Evolutionary conservation across 2,888 invertebrate species (phyloP).

Genomic region (Ormia ochracea): DNA sequence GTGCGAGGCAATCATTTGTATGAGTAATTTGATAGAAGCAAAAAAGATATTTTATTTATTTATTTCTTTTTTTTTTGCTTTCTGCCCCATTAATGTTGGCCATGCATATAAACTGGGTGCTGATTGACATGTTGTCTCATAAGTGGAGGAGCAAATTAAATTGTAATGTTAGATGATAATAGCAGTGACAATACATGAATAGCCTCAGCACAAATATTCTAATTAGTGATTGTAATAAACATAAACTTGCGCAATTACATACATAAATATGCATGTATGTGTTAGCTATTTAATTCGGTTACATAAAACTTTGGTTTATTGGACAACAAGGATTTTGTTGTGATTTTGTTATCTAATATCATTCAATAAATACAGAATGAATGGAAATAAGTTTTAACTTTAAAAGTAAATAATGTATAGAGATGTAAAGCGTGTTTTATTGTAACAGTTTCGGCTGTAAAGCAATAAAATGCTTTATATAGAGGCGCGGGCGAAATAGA

Average conservation of each 20-base stretch:
- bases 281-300: no score
- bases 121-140: background rate
- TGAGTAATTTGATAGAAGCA: background rate
- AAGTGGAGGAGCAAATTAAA: constrained; percentile 23
- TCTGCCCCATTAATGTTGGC: constrained; percentile 1
- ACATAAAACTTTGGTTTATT: background rate
- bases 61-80: background rate
- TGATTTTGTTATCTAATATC: no score
- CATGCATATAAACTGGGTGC: constrained; percentile 11
- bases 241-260: background rate
- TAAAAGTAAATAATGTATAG: no score
- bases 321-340: background rate
- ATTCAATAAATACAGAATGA: no score
- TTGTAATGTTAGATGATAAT: constrained; percentile 16
- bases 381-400: no score
- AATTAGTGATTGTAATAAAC: background rate
- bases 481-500: no score
- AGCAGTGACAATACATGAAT: constrained; percentile 3
- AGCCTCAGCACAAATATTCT: background rate
- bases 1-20: background rate
- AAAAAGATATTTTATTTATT: background rate
- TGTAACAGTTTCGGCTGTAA: no score
- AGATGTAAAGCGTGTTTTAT: no score
- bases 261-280: background rate
- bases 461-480: no score